Conservation (phyloP, 2,113 vertebrate genomes). For the Ellobius talpinus region DNA sequence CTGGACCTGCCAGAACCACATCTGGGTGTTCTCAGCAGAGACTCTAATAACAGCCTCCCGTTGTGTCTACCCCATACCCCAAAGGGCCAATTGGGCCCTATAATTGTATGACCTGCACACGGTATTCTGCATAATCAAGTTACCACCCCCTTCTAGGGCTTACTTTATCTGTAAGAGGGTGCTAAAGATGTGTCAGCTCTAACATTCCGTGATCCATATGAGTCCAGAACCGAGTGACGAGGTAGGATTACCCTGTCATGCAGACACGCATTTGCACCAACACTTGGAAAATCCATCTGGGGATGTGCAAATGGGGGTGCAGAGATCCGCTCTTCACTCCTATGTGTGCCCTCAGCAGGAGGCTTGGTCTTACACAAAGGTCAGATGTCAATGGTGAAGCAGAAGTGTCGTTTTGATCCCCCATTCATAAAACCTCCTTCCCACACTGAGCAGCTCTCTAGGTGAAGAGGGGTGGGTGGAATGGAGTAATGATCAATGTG, state of each 20-base stretch:
- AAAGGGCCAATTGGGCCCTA: not conserved
- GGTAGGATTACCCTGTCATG: not conserved
- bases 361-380: not conserved
- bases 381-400: not conserved
- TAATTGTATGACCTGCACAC: not conserved
- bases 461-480: not conserved
- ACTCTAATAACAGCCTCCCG: not conserved
- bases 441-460: not conserved
- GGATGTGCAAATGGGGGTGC: not conserved
- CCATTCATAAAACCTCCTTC: not conserved
- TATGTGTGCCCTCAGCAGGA: not conserved
- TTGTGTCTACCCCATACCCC: fast-evolving
- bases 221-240: not conserved
- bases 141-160: not conserved
- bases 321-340: not conserved
- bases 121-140: too few relatives aligned
- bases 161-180: not conserved
- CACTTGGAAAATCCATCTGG: not conserved
- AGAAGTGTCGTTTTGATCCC: not conserved
- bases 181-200: not conserved
- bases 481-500: not conserved
- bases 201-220: not conserved
- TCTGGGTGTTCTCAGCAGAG: not conserved
- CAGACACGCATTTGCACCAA: not conserved
- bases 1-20: not conserved